Base-by-base conservation (phyloP, 2,888 invertebrate genomes). In the Erannis defoliaria region DNA sequence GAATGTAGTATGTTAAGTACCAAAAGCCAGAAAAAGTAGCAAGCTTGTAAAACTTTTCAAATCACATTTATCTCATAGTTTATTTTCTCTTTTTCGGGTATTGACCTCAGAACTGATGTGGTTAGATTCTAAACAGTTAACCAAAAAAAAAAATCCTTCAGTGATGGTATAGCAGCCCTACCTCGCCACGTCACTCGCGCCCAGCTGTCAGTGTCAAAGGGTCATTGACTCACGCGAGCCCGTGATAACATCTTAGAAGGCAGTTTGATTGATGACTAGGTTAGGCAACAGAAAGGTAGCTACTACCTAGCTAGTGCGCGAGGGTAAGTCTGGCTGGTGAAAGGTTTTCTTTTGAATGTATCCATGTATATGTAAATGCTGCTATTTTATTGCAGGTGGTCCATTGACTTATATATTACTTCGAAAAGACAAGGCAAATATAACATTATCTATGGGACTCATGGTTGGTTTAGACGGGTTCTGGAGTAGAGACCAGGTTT, bases 181-280 rank as follows among this genome's bases (percentile, higher is more conserved):
- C 3, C n/a, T 10, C 16, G 23, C 56, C 48, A 63, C 64, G 64
- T 70, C 64, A 70, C 61, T 62, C 56, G 37, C 55, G 56, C 53
- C 18, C 35, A 55, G 51, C 66, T 70, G 67, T 66, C 67, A 70
- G 61, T 70, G 70, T 70, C 67, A 68, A 68, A 68, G 21, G 70
- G 70, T 65, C 70, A 66, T 64, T 62, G 70, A 50, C 63, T 54
- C 48, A 51, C 54, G 58, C 55, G 55, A 58, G 42, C 48, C 53
- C 61, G 31, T 60, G 62, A 60, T 66, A 56, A 46, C 43, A 59
- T 56, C 58, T 53, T 54, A 54, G 35, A 38, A 60, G 55, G 50
- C 23, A 16, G 45, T 40, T 37, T 66, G 64, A 69, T 67, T 49
- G 61, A 64, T 62, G 35, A 35, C 12, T 29, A 14, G 31, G 43